Evolutionary conservation across 2,888 invertebrate species (phyloP), one percentile per base, ranked within the genome.

Genomic region (Selenia dentaria): DNA sequence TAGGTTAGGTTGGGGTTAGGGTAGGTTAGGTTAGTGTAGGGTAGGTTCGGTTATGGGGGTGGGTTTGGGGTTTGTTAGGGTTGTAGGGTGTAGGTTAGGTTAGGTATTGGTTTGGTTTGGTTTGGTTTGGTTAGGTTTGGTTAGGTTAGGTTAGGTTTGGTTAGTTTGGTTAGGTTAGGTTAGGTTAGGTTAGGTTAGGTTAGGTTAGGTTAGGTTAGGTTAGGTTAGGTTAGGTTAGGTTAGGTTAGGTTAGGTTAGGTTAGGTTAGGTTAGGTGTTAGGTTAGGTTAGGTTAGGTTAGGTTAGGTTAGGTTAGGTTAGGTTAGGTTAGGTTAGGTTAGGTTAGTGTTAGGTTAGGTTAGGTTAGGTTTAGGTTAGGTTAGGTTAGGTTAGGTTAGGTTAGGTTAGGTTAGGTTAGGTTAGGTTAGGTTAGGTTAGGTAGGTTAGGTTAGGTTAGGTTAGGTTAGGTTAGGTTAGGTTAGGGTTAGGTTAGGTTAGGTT

Each of bases 221-320:
- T 40, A 40, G 44, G 39, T 40, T 36, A 38, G 48, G 37, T 48
- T 36, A 32, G 47, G 35, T 43, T 36, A 39, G 46, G 39, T 46
- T 40, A 40, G 46, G 39, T 46, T 40, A 39, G 44, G 38, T 44
- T 40, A 40, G 44, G 39, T 40, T 36, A 38, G 48, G 37, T n/a
- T n/a, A n/a, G n/a, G n/a, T n/a, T n/a, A n/a, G n/a, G n/a, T n/a
- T n/a, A n/a, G n/a, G n/a, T n/a, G n/a, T n/a, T n/a, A n/a, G n/a
- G n/a, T n/a, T n/a, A n/a, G n/a, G n/a, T n/a, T n/a, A n/a, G n/a
- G n/a, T 48, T 36, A 49, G 49, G 42, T 54, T 45, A 46, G 49
- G 49, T 53, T 53, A 49, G 51, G 51, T 55, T 55, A 51, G 51
- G 51, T 54, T 54, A 51, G 51, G 48, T 54, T 49, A 49, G 55